Evolutionary conservation across 2,888 invertebrate species (phyloP).

Genomic region (Volucella bombylans): DNA sequence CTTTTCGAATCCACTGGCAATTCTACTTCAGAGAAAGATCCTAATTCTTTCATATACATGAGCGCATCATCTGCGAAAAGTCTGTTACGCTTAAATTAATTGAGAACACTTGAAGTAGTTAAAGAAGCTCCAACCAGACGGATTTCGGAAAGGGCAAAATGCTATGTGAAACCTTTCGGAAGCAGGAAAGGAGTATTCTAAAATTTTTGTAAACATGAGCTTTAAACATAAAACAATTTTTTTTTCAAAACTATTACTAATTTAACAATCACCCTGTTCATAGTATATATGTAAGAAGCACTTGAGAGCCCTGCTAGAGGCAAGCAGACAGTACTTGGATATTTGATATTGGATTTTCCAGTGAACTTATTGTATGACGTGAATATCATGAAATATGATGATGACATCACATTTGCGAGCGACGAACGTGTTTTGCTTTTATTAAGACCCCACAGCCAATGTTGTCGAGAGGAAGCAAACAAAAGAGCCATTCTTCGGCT

Average conservation of each 20-base stretch:
- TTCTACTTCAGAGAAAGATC: too few relatives aligned
- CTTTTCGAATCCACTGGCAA: too few relatives aligned
- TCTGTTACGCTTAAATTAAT: too few relatives aligned
- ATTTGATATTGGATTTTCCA: conserved; percentile 73
- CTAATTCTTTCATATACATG: too few relatives aligned
- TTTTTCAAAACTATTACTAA: background rate
- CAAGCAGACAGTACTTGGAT: conserved; percentile 54
- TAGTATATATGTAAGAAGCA: conserved; percentile 41
- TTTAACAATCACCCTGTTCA: conserved; percentile 44
- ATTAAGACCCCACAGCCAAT: conserved; percentile 1
- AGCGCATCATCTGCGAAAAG: too few relatives aligned
- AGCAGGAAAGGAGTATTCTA: too few relatives aligned
- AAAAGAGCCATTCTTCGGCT: conserved; percentile 34
- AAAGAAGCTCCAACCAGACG: too few relatives aligned
- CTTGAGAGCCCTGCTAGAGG: conserved; percentile 31
- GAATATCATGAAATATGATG: conserved; percentile 70
- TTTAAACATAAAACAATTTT: background rate
- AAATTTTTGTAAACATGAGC: too few relatives aligned
- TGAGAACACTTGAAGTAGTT: too few relatives aligned
- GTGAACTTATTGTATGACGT: conserved; percentile 65
- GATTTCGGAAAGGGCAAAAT: too few relatives aligned
- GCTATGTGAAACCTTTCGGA: too few relatives aligned
- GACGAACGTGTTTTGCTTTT: conserved; percentile 52
- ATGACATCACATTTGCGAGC: conserved; percentile 71
- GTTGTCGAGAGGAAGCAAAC: conserved; percentile 42